Base-by-base conservation (phyloP, 2,113 vertebrate species). In the Campylomormyrus tamandua region DNA sequence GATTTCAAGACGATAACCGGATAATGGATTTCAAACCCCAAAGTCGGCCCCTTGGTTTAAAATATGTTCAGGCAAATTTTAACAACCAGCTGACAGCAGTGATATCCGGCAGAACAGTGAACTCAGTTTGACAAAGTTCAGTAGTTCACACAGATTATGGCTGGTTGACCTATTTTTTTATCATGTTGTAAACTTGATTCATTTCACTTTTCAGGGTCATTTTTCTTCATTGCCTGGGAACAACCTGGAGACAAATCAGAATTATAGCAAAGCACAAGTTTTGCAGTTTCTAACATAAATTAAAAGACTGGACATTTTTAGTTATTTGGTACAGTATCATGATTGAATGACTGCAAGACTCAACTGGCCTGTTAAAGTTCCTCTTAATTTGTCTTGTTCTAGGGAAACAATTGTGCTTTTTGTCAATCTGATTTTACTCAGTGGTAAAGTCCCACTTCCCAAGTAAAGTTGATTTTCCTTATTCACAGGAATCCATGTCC, bases 131-230 rank as follows among this genome's bases (percentile, higher is more conserved):
- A 88, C 49, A 42, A 89, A 89, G 95, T 95, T 96, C 95, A 95
- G 92, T 94, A 94, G 95, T 96, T 95, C 94, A 95, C 19, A 1
- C 91, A 7, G 93, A 93, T 96, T 95, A 95, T 42, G 21, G 87
- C 49, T 89, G 92, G 91, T 42, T 96, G 95, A 95, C 96, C 95
- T 95, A 92, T 92, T 95, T 96, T 56, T 91, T 96, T 91, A 91
- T 90, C 21, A 83, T 27, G 27, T 77, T 91, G 86, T 93, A 95
- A 94, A 92, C 94, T 93, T 89, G 90, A 90, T 92, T 91, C 91
- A 90, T 93, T 92, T 93, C 93, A 88, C 31, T 90, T 84, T n/a
- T 85, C 77, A 42, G 42, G 31, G 80, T 89, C 3, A 62, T 24
- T 27, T 58, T 85, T 84, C 42, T 66, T 56, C 31, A 31, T 31